phyloP scores from a whole-genome alignment of 2,797 vertebrate species.

The Erpetoichthys calabaricus region DNA sequence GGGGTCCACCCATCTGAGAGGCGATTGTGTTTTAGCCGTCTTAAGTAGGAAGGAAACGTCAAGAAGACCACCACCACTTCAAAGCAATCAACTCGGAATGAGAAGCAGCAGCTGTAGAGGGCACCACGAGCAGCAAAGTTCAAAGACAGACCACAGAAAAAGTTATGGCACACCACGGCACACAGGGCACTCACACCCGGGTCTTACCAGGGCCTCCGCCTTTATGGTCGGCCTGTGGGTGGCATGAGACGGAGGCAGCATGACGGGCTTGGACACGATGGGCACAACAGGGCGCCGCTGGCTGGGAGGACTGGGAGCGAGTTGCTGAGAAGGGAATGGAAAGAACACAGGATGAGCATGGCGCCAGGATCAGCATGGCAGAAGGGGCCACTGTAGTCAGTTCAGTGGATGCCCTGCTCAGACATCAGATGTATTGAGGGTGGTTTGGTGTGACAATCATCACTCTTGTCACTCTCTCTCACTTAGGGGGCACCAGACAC shows the following conservation, averaged over 20 bases:
- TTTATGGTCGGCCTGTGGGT: conserved; percentile 64
- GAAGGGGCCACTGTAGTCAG: background rate
- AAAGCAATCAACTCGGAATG: no score
- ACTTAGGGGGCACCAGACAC: no score
- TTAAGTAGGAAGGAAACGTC: no score
- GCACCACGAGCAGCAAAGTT: no score
- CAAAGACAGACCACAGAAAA: no score
- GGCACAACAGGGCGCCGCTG: conserved; percentile 67
- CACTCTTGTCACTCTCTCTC: no score
- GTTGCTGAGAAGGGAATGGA: conserved; percentile 53
- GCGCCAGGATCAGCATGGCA: background rate
- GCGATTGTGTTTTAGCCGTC: no score
- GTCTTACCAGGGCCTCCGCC: conserved; percentile 77
- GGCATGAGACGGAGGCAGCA: conserved; percentile 74
- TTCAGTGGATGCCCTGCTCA: background rate
- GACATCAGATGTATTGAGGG: no score
- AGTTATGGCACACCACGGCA: background rate
- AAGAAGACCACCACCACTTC: no score
- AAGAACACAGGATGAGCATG: conserved; percentile 24
- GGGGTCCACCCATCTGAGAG: no score
- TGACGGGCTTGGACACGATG: conserved; percentile 84
- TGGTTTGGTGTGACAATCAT: no score
- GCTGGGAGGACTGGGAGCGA: conserved; percentile 81
- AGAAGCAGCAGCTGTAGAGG: no score
- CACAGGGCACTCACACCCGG: conserved; percentile 4